Evolutionary conservation across 1,140 invertebrate species (phyloP), one percentile per base, ranked within the genome.

Genomic region (Nilaparvata lugens): DNA sequence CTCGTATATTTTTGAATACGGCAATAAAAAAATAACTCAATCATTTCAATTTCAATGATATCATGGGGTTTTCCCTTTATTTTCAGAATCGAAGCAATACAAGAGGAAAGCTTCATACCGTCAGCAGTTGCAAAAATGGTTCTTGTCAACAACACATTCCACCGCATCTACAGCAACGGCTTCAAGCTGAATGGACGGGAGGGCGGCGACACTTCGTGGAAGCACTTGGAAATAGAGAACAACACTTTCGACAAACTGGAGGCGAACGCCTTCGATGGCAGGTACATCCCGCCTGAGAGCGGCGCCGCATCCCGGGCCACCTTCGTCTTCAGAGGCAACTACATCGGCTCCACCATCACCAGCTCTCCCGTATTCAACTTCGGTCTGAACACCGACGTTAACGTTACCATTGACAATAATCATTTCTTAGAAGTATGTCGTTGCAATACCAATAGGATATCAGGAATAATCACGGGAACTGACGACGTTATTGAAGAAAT

Each of bases 61-160:
- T n/a, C n/a, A n/a, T n/a, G n/a, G 54, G n/a, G 19, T 62, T 45
- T 60, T 64, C 28, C 7, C 2, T 11, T 35, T 66, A 62, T 25
- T 81, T 80, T 53, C 77, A 88, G 85, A 65, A 75, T 88, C 59
- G 74, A 74, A 58, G 77, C 81, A 38, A 75, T 87, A 42, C 72
- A 81, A 62, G 70, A 73, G 19, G 81, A 78, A 40, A 84, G 82
- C 9, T 80, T 88, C 58, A 80, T 82, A 11, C 31, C 31, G 31
- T 35, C 31, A 9, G 82, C 81, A 11, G 78, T 81, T 4, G 83
- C 79, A 1, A 77, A 75, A 0, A 80, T 83, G 4, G 75, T 74
- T 9, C 78, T 89, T 18, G 74, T 74, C 28, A 76, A 82, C 65
- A 85, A 83, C 69, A 74, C 79, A 53, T 84, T 89, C 62, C 71